Base-by-base conservation (phyloP, 2,888 invertebrate species). In the Drosophila hamatofila region DNA sequence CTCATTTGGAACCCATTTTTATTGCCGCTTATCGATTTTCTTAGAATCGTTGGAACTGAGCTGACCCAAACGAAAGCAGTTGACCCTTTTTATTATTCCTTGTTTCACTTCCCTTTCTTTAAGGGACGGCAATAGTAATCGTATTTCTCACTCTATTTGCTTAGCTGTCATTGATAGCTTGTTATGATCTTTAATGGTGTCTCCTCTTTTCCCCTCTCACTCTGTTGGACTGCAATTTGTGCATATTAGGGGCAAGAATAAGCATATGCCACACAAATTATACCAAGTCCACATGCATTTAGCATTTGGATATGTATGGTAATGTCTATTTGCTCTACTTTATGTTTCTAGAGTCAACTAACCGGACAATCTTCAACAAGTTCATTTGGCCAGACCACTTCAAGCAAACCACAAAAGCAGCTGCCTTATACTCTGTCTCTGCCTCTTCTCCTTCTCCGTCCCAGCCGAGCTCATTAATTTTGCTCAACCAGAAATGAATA, bases 391-490 rank as follows among this genome's bases (percentile, higher is more conserved):
- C 16, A 61, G 25, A 63, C 66, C 59, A 79, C 79, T 57, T 77
- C 62, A 79, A 79, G 51, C 44, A 51, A 23, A 58, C 80, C 63
- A 57, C 65, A 79, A 18, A 14, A 66, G 27, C 59, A 69, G 27
- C 21, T 46, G 30, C 23, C 8, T 21, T 54, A 60, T 25, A 5
- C 27, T 23, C 51, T 18, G 9, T n/a, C 12, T 6, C 35, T 37
- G 16, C 1, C 35, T 25, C n/a, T 2, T 9, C 27, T 27, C 25
- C 11, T 18, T 4, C 35, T 21, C 3, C n/a, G 14, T 16, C 9
- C 41, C 2, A 41, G 48, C n/a, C 37, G n/a, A 72, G 60, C 80
- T 80, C 80, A 80, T 78, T 78, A 78, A 78, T 72, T 76, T 68
- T 76, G 59, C 68, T 61, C 54, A 76, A 30, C 55, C 65, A 80